A percentile compares a stretch with the other conserved stretches of the same genome.
Evolutionary conservation across 2,113 vertebrate species (phyloP).

Genomic region (Oryzias javanicus): DNA sequence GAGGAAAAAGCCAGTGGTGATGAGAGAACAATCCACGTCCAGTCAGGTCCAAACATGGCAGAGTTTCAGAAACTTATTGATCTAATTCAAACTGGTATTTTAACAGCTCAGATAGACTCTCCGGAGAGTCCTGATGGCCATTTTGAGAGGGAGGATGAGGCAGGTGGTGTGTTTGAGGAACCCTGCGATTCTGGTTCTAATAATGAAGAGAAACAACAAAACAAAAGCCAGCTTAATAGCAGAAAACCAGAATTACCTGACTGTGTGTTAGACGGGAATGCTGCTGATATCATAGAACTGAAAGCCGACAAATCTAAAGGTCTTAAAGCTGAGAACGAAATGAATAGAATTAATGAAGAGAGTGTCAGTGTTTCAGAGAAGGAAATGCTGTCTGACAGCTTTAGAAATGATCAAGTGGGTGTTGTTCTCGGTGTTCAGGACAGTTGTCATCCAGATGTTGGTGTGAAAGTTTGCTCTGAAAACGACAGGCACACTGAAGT

Average conservation of each 20-base stretch:
- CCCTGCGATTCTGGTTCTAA: conserved; percentile 2
- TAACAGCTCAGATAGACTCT: conserved; percentile 15
- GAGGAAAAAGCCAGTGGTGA: not conserved
- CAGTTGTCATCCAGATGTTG: conserved; percentile 26
- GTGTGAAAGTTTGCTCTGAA: not conserved
- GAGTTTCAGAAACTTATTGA: conserved; percentile 74
- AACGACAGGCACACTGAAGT: not conserved
- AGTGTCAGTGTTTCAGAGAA: not conserved
- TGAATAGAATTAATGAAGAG: not conserved
- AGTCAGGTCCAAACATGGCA: conserved; percentile 23
- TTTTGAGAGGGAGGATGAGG: conserved; percentile 10
- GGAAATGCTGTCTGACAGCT: not conserved
- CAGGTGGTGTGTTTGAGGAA: conserved; percentile 8
- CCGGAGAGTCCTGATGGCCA: conserved; percentile 28
- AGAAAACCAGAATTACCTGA: conserved; percentile 61
- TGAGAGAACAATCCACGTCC: conserved; percentile 3
- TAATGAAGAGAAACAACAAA: conserved; percentile 26
- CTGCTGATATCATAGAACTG: conserved; percentile 42
- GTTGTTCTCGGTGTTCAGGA: conserved; percentile 6
- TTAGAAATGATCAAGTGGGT: conserved; percentile 1
- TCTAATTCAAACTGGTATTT: conserved; percentile 62
- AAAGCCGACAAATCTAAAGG: conserved; percentile 3
- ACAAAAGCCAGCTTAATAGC: not conserved
- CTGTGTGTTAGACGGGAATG: conserved; percentile 76
- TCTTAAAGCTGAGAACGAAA: conserved; percentile 6